Percentiles rank a stretch among this genome's conserved stretches.
Conservation (phyloP, 2,797 vertebrate genomes). For the Babyrousa celebensis region DNA sequence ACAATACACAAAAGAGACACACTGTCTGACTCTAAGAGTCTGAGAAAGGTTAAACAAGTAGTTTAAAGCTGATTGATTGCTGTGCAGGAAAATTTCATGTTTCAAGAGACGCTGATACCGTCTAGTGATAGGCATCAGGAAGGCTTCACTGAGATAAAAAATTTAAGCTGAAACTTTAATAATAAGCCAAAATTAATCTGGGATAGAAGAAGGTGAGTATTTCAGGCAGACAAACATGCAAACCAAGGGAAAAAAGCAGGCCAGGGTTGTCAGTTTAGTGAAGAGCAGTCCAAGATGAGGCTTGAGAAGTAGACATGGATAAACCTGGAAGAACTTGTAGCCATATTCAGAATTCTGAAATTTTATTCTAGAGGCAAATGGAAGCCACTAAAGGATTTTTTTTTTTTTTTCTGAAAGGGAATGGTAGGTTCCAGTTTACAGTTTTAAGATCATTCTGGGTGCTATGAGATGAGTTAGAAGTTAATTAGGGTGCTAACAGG, state of each 20-base stretch:
- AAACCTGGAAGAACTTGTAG: background rate
- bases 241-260: background rate
- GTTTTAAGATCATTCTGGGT: background rate
- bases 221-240: background rate
- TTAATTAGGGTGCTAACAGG: background rate
- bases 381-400: background rate
- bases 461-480: background rate
- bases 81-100: conserved; percentile 46
- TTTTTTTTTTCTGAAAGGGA: background rate
- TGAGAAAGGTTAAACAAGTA: background rate
- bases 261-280: background rate
- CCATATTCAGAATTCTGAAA: conserved; percentile 10
- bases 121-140: background rate
- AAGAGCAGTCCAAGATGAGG: background rate
- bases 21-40: background rate
- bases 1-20: background rate
- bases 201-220: background rate
- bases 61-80: conserved; percentile 32
- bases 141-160: background rate
- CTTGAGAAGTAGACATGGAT: background rate
- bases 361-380: conserved; percentile 18
- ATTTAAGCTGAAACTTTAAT: conserved; percentile 44
- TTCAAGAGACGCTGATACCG: background rate
- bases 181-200: conserved; percentile 15
- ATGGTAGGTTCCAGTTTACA: background rate